Base-by-base conservation (phyloP, 2,113 vertebrate genomes). In the Orientallactaga bullata region DNA sequence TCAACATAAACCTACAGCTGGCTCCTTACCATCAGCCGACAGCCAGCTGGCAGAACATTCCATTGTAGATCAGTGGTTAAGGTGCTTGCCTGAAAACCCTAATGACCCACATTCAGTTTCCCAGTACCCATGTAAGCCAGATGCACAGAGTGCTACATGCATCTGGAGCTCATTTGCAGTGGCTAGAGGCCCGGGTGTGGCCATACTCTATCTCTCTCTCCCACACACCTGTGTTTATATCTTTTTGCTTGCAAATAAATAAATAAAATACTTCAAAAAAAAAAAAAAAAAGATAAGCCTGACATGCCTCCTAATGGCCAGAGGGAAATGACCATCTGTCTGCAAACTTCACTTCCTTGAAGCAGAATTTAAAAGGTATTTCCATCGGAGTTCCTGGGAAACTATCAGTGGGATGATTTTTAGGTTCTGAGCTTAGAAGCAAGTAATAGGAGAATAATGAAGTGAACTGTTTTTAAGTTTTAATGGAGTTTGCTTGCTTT, bases 401-500 rank as follows among this genome's bases (percentile, higher is more conserved):
- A 86, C 9, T n/a, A 68, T 81, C 21, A 21, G 11, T 39, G 3
- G 42, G 30, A 82, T 90, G 60, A 61, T 47, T 37, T 89, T 82
- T 73, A 77, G 86, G 39, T 39, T 86, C 9, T 35, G n/a, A 60
- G 37, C 73, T 78, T 87, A 89, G 83, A 69, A 92, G 85, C 23
- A 69, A 83, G 24, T 37, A 77, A 81, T 37, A 15, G 26, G 26
- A 16, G 30, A 32, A 93, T 78, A 82, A 74, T 76, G 55, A 83
- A 92, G 58, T 60, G 16, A 94, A 86, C 88, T 84, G 37, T 74
- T 65, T 79, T 95, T 83, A 37, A 8, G 28, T 81, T 95, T 88
- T 73, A 39, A 51, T 85, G 68, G 69, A 65, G 26, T 74, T 89
- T 66, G 51, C 88, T 87, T 87, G 20, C 58, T 87, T 86, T 71